A percentile compares a stretch with the other conserved stretches of the same genome.
Evolutionary conservation across 2,888 invertebrate genomes (phyloP).

Genomic region (Choristoneura rosaceana): DNA sequence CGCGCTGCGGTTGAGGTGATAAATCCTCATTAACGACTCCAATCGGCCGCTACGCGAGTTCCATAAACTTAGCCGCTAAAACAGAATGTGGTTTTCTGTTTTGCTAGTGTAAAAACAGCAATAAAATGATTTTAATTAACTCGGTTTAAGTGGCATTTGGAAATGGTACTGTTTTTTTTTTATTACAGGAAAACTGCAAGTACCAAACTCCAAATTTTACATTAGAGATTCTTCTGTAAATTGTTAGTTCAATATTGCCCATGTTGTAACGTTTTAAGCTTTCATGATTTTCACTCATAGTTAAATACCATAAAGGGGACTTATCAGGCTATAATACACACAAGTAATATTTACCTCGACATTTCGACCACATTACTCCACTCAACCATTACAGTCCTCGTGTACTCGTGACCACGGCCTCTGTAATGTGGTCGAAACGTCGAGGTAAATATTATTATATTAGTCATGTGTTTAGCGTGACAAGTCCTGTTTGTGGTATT

Average conservation of each 20-base stretch:
- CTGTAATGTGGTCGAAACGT: too few relatives aligned
- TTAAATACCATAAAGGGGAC: too few relatives aligned
- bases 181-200: background rate
- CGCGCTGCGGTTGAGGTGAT: slow-evolving; percentile 59
- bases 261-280: too few relatives aligned
- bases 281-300: too few relatives aligned
- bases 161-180: slow-evolving; percentile 13
- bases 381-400: too few relatives aligned
- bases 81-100: slow-evolving; percentile 33
- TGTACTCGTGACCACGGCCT: too few relatives aligned
- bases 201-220: background rate
- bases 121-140: slow-evolving; percentile 36
- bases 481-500: too few relatives aligned
- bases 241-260: background rate
- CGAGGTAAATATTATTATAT: too few relatives aligned
- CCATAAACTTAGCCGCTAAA: slow-evolving; percentile 31
- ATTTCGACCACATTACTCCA: too few relatives aligned
- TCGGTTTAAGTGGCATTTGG: slow-evolving; percentile 23
- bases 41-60: slow-evolving; percentile 50
- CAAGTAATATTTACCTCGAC: too few relatives aligned
- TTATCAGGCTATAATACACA: too few relatives aligned
- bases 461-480: too few relatives aligned
- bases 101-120: slow-evolving; percentile 30
- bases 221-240: background rate
- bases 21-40: slow-evolving; percentile 61